Conservation (phyloP, 2,888 invertebrate species). For the Cenopis cana region DNA sequence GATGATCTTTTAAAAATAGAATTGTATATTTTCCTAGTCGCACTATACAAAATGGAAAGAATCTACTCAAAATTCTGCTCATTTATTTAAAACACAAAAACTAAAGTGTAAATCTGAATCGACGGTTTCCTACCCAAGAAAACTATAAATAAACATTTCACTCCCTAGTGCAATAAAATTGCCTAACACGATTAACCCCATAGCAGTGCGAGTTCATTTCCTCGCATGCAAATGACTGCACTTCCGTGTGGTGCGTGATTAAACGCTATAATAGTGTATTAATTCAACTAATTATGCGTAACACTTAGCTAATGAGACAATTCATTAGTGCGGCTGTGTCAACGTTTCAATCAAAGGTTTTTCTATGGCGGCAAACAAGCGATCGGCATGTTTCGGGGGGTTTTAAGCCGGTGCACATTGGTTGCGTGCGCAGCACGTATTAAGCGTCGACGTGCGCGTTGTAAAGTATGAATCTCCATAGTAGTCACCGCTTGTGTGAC, state of each 20-base stretch:
- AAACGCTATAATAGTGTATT: slow-evolving; percentile 15
- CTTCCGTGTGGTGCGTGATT: slow-evolving; percentile 32
- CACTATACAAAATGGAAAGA: too few species aligned
- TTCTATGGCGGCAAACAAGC: not conserved
- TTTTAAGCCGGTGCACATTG: too few species aligned
- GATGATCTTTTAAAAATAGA: too few species aligned
- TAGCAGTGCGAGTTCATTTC: slow-evolving; percentile 6
- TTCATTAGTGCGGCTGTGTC: slow-evolving; percentile 29
- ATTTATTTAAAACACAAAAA: too few species aligned
- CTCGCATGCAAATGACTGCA: slow-evolving; percentile 37
- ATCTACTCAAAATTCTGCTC: too few species aligned
- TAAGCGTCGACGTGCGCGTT: too few species aligned
- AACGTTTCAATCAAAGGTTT: slow-evolving; percentile 7
- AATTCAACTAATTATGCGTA: slow-evolving; percentile 31
- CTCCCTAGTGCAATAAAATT: slow-evolving; percentile 1
- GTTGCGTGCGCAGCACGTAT: too few species aligned
- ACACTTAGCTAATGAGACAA: slow-evolving; percentile 32
- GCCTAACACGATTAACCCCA: slow-evolving; percentile 7
- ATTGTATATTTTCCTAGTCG: too few species aligned
- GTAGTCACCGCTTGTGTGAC: too few species aligned
- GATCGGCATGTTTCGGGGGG: not conserved
- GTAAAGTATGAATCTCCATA: too few species aligned
- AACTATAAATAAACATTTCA: not conserved
- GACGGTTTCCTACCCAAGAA: not conserved
- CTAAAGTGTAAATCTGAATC: not conserved